Evolutionary conservation across 2,888 invertebrate genomes (phyloP).

Genomic region (Eremobia ochroleuca): DNA sequence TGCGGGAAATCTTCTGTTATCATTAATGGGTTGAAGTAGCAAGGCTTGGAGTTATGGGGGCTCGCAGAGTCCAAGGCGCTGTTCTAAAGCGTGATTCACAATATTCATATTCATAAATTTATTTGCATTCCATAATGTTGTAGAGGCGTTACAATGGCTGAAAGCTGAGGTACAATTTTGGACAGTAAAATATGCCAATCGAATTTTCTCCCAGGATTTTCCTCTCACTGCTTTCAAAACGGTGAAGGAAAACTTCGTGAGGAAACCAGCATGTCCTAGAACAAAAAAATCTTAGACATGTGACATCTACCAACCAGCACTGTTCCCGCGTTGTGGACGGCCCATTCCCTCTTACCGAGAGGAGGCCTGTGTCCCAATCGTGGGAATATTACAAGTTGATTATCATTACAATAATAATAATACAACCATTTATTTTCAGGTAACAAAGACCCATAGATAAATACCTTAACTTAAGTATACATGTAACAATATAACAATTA

Average conservation of each 20-base stretch:
- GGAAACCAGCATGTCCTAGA: background rate
- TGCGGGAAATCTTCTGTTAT: slow-evolving; percentile 60
- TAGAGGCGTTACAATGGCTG: too few relatives aligned
- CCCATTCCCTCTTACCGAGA: background rate
- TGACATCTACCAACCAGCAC: background rate
- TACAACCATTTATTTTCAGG: too few relatives aligned
- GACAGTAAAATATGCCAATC: background rate
- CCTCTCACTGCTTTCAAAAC: background rate
- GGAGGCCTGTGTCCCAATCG: background rate
- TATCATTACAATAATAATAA: too few relatives aligned
- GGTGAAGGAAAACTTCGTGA: background rate
- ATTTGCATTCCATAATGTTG: too few relatives aligned
- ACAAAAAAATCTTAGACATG: background rate
- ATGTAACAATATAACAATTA: too few relatives aligned
- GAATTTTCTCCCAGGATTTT: background rate
- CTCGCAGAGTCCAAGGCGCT: slow-evolving; percentile 32
- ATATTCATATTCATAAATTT: too few relatives aligned
- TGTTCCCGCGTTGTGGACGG: background rate
- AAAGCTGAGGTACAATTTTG: too few relatives aligned
- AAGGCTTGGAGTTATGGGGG: slow-evolving; percentile 51
- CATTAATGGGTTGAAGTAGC: slow-evolving; percentile 24
- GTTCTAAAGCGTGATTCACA: slow-evolving; percentile 9
- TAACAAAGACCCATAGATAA: too few relatives aligned
- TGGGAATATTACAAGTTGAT: background rate
- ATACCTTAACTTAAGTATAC: too few relatives aligned